Conservation (phyloP, 1,140 invertebrate genomes). For the Penaeus chinensis region DNA sequence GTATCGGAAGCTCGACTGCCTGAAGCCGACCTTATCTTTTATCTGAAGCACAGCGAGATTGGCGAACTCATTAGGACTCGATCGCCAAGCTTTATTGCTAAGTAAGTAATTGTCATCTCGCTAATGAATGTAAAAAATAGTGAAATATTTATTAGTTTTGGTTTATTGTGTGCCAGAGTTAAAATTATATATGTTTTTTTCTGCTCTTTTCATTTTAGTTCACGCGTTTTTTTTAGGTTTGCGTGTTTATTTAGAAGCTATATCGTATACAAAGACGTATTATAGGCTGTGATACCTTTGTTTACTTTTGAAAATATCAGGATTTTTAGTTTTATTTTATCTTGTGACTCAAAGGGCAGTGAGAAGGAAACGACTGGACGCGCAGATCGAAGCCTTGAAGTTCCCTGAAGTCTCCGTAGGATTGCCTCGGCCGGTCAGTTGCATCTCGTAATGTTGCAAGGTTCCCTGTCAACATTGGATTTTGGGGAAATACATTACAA, state of each 20-base stretch:
- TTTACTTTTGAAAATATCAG: background rate
- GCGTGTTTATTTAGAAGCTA: too few relatives aligned
- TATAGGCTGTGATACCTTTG: too few relatives aligned
- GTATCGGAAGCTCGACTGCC: slow-evolving; percentile 76
- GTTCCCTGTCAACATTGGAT: too few relatives aligned
- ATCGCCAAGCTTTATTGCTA: slow-evolving; percentile 74
- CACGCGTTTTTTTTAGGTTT: too few relatives aligned
- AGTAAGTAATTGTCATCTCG: slow-evolving; percentile 70
- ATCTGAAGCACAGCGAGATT: slow-evolving; percentile 78
- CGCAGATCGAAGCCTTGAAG: slow-evolving; percentile 72
- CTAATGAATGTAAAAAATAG: too few relatives aligned
- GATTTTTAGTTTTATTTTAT: background rate
- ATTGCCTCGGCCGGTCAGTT: slow-evolving; percentile 67
- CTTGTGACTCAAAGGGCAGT: slow-evolving; percentile 73
- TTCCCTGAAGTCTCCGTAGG: slow-evolving; percentile 78
- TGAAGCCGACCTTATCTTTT: slow-evolving; percentile 76
- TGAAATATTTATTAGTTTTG: too few relatives aligned
- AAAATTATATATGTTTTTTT: too few relatives aligned
- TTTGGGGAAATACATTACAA: too few relatives aligned
- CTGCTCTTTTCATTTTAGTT: too few relatives aligned
- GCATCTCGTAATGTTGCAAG: background rate
- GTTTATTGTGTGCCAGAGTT: too few relatives aligned
- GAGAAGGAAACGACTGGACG: slow-evolving; percentile 73
- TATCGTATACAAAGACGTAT: too few relatives aligned
- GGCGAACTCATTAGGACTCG: slow-evolving; percentile 71